Evolutionary conservation across 2,113 vertebrate species (phyloP).

Genomic region (Taxidea taxus): DNA sequence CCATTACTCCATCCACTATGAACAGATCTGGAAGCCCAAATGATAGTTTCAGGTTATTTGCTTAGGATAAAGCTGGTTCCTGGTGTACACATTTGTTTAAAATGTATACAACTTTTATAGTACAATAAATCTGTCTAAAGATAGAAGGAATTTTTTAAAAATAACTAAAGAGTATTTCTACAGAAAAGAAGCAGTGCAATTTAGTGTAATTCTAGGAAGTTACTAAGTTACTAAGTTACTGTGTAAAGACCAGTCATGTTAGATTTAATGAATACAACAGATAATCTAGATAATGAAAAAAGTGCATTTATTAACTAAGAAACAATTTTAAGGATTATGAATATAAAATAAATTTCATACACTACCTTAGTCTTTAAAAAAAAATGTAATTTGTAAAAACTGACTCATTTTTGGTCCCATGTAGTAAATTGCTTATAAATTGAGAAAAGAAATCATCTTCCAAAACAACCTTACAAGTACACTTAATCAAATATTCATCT

Average conservation of each 20-base stretch:
- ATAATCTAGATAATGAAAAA: not conserved
- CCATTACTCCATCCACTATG: not conserved
- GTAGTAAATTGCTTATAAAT: not conserved
- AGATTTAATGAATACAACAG: not conserved
- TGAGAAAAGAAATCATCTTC: not conserved
- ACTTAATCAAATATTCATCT: not conserved
- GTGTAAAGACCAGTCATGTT: not conserved
- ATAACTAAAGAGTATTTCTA: not conserved
- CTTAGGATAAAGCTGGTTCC: not conserved
- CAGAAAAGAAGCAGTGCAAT: not conserved
- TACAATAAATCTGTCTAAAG: not conserved
- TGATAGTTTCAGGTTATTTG: not conserved
- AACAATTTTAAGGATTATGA: not conserved
- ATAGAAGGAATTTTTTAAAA: not conserved
- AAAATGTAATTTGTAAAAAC: not conserved
- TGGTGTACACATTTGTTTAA: not conserved
- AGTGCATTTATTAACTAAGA: not conserved
- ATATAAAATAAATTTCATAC: not conserved
- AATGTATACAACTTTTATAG: not conserved
- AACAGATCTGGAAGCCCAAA: not conserved
- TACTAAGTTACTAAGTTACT: no score
- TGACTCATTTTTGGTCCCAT: not conserved
- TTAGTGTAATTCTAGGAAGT: not conserved
- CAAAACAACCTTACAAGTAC: not conserved
- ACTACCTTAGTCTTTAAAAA: not conserved